Evolutionary conservation across 2,113 vertebrate genomes (phyloP).

Genomic region (Craseonycteris thonglongyai): DNA sequence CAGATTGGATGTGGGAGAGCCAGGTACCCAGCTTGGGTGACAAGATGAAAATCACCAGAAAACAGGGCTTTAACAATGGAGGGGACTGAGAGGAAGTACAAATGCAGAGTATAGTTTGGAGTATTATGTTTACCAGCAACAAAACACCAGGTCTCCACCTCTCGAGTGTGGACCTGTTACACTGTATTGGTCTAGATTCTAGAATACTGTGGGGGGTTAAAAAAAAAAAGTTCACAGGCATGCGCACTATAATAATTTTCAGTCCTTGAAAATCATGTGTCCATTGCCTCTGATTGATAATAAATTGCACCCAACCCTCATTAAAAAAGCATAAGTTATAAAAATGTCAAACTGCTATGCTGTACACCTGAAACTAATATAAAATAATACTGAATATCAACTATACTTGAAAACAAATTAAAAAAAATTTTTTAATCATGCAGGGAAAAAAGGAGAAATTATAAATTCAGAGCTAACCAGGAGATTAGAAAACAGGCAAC

Average conservation of each 20-base stretch:
- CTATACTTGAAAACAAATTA: too few species aligned
- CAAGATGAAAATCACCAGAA: not conserved
- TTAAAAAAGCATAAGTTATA: not conserved
- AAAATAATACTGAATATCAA: too few species aligned
- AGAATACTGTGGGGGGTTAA: not conserved
- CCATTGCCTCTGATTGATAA: not conserved
- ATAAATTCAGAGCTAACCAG: not conserved
- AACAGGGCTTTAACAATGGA: not conserved
- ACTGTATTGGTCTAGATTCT: not conserved
- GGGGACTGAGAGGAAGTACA: not conserved
- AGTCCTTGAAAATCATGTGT: not conserved
- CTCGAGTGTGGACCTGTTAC: not conserved
- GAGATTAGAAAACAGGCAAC: not conserved
- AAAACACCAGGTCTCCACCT: not conserved
- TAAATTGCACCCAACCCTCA: not conserved
- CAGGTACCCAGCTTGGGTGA: not conserved
- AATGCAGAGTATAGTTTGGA: not conserved
- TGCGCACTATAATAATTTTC: not conserved
- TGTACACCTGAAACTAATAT: too few species aligned
- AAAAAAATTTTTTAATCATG: not conserved
- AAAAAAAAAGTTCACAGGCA: not conserved
- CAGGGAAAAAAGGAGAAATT: not conserved
- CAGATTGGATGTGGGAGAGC: not conserved
- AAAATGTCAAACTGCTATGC: too few species aligned
- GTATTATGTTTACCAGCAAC: not conserved